phyloP scores from a whole-genome alignment of 2,113 vertebrate genomes.

The Lethenteron camtschaticum region DNA sequence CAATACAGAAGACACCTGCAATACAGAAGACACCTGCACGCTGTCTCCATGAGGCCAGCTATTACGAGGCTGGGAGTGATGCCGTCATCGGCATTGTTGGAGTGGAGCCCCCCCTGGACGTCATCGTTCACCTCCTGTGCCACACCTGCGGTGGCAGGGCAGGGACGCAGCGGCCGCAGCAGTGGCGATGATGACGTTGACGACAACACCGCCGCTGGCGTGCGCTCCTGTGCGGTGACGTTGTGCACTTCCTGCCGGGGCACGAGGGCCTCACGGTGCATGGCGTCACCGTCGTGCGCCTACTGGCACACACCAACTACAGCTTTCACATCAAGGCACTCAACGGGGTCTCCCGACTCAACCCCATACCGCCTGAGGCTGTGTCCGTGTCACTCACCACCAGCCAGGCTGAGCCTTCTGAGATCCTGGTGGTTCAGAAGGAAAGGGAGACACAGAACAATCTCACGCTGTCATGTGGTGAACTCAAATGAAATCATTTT shows the following conservation, averaged over 20 bases:
- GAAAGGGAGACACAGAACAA: conserved; percentile 71
- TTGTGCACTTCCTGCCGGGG: conserved; percentile 73
- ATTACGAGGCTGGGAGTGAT: no score
- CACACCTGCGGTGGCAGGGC: conserved; percentile 36
- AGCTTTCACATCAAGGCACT: conserved; percentile 90
- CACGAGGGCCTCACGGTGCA: conserved; percentile 54
- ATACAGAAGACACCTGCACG: no score
- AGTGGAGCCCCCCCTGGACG: conserved; percentile 62
- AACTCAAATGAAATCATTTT: conserved; percentile 88
- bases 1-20: no score
- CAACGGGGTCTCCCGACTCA: conserved; percentile 75
- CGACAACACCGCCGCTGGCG: not conserved
- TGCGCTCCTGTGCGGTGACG: conserved; percentile 37
- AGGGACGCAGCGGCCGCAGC: conserved; percentile 9
- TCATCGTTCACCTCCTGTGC: conserved; percentile 54
- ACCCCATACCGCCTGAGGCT: conserved; percentile 60
- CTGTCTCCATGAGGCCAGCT: no score
- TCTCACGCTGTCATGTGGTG: conserved; percentile 62
- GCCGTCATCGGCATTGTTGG: conserved; percentile 38
- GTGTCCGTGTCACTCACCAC: conserved; percentile 84
- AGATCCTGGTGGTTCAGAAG: conserved; percentile 58
- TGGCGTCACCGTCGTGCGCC: conserved; percentile 72
- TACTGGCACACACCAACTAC: conserved; percentile 93
- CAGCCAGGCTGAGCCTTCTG: conserved; percentile 78
- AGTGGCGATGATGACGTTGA: conserved; percentile 12